Conservation (phyloP, 2,888 invertebrate genomes). For the Epinotia brunnichana region DNA sequence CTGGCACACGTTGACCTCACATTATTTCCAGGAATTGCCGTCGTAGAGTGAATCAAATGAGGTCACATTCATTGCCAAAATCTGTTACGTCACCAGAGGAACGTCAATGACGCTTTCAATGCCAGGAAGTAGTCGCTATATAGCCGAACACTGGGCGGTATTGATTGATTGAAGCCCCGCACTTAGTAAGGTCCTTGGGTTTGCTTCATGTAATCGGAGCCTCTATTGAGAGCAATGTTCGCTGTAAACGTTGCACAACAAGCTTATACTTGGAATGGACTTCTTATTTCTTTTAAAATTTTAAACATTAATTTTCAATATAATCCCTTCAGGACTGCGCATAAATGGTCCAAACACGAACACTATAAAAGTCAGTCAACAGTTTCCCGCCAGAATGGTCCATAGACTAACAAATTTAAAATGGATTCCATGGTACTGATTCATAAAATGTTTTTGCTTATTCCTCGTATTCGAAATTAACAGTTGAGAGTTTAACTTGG, state of each 20-base stretch:
- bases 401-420: too few relatives aligned
- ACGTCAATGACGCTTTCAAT: conserved; percentile 27
- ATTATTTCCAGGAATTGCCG: conserved; percentile 21
- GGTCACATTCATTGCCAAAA: conserved; percentile 24
- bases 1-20: background rate
- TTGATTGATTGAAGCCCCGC: conserved; percentile 24
- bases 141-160: conserved; percentile 19
- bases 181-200: conserved; percentile 17
- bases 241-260: conserved; percentile 6
- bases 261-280: background rate
- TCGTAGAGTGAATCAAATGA: conserved; percentile 13
- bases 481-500: too few relatives aligned
- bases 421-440: too few relatives aligned
- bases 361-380: too few relatives aligned
- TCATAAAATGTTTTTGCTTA: too few relatives aligned
- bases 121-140: conserved; percentile 14
- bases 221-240: conserved; percentile 12
- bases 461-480: too few relatives aligned
- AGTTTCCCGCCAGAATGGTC: too few relatives aligned
- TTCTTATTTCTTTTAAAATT: background rate
- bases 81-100: conserved; percentile 26
- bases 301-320: too few relatives aligned
- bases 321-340: too few relatives aligned
- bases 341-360: too few relatives aligned
- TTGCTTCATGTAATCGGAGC: conserved; percentile 10